Base-by-base conservation (phyloP, 2,113 vertebrate genomes). In the Sander lucioperca region DNA sequence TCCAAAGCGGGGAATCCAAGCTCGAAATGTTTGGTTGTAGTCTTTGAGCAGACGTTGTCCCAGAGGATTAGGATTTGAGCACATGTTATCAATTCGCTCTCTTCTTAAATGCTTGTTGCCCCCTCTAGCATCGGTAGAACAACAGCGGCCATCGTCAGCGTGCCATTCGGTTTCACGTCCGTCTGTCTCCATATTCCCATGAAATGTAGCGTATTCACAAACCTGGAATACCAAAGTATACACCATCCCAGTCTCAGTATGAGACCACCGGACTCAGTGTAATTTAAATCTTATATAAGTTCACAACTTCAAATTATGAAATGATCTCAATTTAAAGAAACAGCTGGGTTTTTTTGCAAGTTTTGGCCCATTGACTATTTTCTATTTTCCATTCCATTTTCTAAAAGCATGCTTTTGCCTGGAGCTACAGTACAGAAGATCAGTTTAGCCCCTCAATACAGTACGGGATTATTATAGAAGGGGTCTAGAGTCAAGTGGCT, bases 31-130 rank as follows among this genome's bases (percentile, higher is more conserved):
- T 82, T 92, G 91, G 80, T 91, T 91, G 81, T 76, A 77, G 77
- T 88, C 53, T 86, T 77, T 71, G 66, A 85, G 77, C 85, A 80
- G 30, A 86, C 86, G 80, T 84, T 93, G 89, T 93, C 76, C 76
- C 63, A 67, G 53, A 82, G 89, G 92, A 94, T 95, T 93, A 94
- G 82, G 66, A 85, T 82, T 84, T 88, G 86, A 72, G 78, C 83
- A 84, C 84, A 89, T 89, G 65, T 85, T 88, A 82, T 88, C 81
- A 45, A 85, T 82, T 89, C 83, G 19, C 82, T 78, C 80, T 75
- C 67, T 82, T 57, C 56, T 81, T 88, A 85, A 82, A 79, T 80
- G 80, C 77, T 62, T 65, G 82, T 66, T 77, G 27, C 70, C 68
- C 80, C 77, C 71, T 83, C 59, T 63, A 77, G 64, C 58, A 43